Evolutionary conservation across 2,113 vertebrate species (phyloP).

Genomic region (Sakesphorus luctuosus): DNA sequence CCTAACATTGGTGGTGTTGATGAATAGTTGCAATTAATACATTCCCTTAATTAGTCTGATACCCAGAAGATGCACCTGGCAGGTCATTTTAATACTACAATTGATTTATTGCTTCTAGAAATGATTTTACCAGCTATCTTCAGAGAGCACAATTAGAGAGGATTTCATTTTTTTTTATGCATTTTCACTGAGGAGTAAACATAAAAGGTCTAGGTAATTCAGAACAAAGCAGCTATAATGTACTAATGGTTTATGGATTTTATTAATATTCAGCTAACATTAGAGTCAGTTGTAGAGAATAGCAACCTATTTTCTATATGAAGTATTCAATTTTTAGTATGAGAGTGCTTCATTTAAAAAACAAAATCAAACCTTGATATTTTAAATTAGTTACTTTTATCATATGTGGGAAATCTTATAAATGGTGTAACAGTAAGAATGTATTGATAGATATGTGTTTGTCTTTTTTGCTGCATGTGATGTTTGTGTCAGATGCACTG

Average conservation of each 20-base stretch:
- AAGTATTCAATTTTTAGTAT: constrained; percentile 68
- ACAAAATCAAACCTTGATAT: constrained; percentile 24
- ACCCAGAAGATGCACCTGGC: constrained; percentile 86
- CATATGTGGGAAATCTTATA: neutral
- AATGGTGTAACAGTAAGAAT: constrained; percentile 8
- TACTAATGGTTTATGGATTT: constrained; percentile 83
- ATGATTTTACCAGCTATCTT: constrained; percentile 83
- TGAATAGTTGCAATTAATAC: constrained; percentile 88
- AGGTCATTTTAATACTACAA: constrained; percentile 86
- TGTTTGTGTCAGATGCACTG: neutral
- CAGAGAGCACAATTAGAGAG: constrained; percentile 83
- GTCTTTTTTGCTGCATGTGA: neutral
- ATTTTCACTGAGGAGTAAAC: constrained; percentile 83
- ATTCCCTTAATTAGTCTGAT: constrained; percentile 86
- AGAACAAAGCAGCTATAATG: constrained; percentile 81
- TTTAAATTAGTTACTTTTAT: constrained; percentile 48
- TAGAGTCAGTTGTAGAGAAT: constrained; percentile 73
- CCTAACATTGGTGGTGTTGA: constrained; percentile 82
- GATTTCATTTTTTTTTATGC: constrained; percentile 78
- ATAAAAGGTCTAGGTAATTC: constrained; percentile 82
- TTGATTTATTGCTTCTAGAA: constrained; percentile 86
- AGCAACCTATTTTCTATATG: constrained; percentile 74
- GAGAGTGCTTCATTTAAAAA: constrained; percentile 73
- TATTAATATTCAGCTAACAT: constrained; percentile 81
- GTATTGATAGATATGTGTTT: neutral